Base-by-base conservation (phyloP, 2,888 invertebrate species). In the Drosophila mimetica region DNA sequence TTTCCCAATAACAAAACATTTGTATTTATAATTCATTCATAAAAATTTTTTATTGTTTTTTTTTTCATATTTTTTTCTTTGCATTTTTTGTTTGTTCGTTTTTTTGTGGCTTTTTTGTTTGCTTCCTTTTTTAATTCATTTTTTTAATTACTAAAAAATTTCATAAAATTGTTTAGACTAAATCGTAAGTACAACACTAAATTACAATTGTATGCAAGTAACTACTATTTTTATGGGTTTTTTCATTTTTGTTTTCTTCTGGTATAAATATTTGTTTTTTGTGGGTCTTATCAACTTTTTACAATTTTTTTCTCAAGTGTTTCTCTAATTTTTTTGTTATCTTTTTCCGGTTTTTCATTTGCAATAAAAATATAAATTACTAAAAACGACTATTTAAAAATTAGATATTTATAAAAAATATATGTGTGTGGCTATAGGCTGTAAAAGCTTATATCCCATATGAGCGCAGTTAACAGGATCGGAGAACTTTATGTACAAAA, bases 151-250 rank as follows among this genome's bases (percentile, higher is more conserved):
- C 88, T 89, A 89, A 79, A 71, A 74, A 89, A 84, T 87, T 89
- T 84, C 86, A 89, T 88, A 88, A 87, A 89, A 89, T 85, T 89
- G 69, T 89, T 86, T 89, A 89, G 77, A 78, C 88, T 89, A 89
- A 84, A 75, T 84, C 71, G 78, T 88, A 85, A 85, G 88, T 85
- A 85, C 88, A 85, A 86, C 83, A 89, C 89, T 89, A 88, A 88
- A 90, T 86, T 89, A 88, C 85, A 89, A 82, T 86, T 86, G 75
- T 81, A 86, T 84, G 84, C 74, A 79, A 77, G 75, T 85, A 89
- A 86, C 86, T 89, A 84, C 82, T 86, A 79, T 76, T 76, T 71
- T 66, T 61, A 63, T 37, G 59, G 48, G 22, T 57, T 64, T 63
- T 25, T 61, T 55, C 44, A 47, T 70, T 44, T 72, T 46, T 39